Evolutionary conservation across 2,113 vertebrate genomes (phyloP), one percentile per base, ranked within the genome.

Genomic region (Danionella cerebrum): DNA sequence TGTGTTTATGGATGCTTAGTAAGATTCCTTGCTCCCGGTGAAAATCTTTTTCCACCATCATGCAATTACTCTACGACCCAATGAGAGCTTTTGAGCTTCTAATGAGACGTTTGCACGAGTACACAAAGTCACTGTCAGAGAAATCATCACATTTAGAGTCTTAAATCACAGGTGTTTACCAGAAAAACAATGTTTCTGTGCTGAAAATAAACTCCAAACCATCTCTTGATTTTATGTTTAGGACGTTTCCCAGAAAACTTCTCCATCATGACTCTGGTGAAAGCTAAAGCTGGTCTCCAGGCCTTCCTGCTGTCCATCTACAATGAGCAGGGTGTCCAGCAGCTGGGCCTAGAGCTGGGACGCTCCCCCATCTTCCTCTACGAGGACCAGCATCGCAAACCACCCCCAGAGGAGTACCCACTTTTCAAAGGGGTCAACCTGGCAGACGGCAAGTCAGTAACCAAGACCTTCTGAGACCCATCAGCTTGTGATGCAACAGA

Each of bases 361-460:
- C 90, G 83, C 44, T 94, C 92, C 0, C 90, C 91, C 1, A 85
- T 91, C 67, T 94, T 96, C 80, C 87, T 95, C 60, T 96, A 95
- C 0, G 89, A 91, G 67, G 93, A 96, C 84, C 92, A 96, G 73
- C 85, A 67, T 0, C 89, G 90, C 13, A 90, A 89, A 33, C 93
- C 94, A 0, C 82, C 83, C 13, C 91, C 91, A 0, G 87, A 91
- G 9, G 88, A 93, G 65, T 94, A 92, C 80, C 92, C 94, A 0
- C 82, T 92, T 57, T 96, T 96, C 84, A 86, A 76, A 67, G 91
- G 90, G 53, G 60, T 94, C 82, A 93, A 88, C 81, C 84, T 95
- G 78, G 88, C 92, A 14, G 93, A 95, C 67, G 92, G 94, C 87
- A 94, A 94, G 94, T 96, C 85, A 93, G 94, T 95, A 87, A 87